Conservation (phyloP, 2,888 invertebrate species). For the Pilophorus perplexus region DNA sequence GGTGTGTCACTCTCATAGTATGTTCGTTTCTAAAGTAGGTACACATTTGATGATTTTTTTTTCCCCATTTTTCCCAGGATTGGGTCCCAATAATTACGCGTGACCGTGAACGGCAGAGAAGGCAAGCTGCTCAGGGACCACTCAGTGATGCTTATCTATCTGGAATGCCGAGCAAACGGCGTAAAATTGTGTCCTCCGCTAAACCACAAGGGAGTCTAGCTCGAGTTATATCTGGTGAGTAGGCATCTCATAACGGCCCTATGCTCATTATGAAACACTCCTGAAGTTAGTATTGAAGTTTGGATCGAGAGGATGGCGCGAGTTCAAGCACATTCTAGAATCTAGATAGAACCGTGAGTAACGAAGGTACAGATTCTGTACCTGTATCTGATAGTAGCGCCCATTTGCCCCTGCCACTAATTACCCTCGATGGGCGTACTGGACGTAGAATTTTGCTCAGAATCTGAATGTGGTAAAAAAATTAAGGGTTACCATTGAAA, state of each 20-base stretch:
- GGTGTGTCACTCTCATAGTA: no score
- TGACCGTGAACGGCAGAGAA: slow-evolving; percentile 71
- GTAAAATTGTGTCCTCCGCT: slow-evolving; percentile 64
- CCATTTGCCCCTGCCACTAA: no score
- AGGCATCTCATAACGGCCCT: neutral
- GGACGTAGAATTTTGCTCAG: no score
- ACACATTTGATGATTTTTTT: neutral
- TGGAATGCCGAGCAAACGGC: slow-evolving; percentile 84
- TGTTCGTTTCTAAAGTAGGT: no score
- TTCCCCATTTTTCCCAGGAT: slow-evolving; percentile 52
- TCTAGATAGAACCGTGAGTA: no score
- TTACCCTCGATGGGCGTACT: no score
- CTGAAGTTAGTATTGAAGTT: neutral
- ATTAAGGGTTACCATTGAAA: no score
- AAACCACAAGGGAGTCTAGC: slow-evolving; percentile 51
- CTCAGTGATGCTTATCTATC: slow-evolving; percentile 88
- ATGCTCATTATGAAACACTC: no score
- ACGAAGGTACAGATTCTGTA: no score
- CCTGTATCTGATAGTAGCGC: no score
- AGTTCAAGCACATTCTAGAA: neutral
- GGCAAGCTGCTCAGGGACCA: slow-evolving; percentile 58
- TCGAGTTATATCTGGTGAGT: slow-evolving; percentile 50
- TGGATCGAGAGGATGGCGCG: neutral
- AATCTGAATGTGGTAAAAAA: no score
- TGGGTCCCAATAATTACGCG: slow-evolving; percentile 87